Base-by-base conservation (phyloP, 2,113 vertebrate species). In the Callipepla squamata region DNA sequence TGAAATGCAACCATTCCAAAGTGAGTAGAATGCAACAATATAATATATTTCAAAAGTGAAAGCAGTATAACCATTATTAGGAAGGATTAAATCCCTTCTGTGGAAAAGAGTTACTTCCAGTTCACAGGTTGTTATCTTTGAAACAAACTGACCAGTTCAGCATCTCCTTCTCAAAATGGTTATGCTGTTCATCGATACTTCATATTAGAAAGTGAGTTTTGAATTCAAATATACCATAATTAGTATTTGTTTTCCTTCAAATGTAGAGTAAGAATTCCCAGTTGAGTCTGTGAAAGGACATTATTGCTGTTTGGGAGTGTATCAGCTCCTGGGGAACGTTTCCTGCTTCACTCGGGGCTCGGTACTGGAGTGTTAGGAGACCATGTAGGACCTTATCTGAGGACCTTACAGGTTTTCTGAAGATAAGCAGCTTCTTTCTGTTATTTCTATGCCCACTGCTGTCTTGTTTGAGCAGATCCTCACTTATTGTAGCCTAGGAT, bases 181-280 rank as follows among this genome's bases (percentile, higher is more conserved):
- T 85, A 87, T 75, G 34, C 42, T 85, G 36, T 80, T 63, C 87
- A 70, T 45, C 87, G 89, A 65, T 72, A 72, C 77, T 67, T 78
- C 25, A 48, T 87, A 75, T 78, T 66, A 83, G 59, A 90, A 94
- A 87, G 92, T 63, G 8, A 48, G 15, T 45, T 88, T 83, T 90
- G 28, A 48, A 65, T 90, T 91, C 5, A 10, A 68, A 59, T 36
- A 2, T 34, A 28, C 19, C 14, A 26, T 83, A 82, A 83, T 93
- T 70, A 82, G n/a, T 63, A 16, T 23, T 44, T 67, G 11, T 62
- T 85, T 94, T 87, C 21, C 21, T 77, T 38, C 92, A 84, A 91
- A 87, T 40, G 13, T 2, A 70, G 50, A 80, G 32, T 25, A 77
- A 80, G 18, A 65, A 83, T 88, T 85, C 44, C 42, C 78, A 3